phyloP scores from a whole-genome alignment of 2,888 invertebrate genomes.

The Monoplex corrugatus region DNA sequence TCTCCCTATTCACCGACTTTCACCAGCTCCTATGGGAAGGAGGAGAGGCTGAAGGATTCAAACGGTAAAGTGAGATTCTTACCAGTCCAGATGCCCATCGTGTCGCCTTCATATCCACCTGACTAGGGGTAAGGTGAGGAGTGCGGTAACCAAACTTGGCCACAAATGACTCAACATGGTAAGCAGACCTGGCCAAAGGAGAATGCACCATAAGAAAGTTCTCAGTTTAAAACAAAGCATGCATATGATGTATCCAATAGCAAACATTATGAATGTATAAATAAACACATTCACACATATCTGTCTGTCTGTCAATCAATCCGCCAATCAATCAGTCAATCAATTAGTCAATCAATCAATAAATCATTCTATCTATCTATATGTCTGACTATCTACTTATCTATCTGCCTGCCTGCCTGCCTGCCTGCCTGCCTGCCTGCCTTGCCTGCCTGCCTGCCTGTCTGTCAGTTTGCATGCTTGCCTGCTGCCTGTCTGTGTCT shows the following conservation, averaged over 20 bases:
- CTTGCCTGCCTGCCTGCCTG: no score
- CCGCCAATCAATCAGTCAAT: no score
- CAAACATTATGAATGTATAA: no score
- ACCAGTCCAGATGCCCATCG: conserved; percentile 91
- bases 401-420: no score
- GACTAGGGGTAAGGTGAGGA: conserved; percentile 92
- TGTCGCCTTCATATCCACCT: conserved; percentile 91
- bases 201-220: background rate
- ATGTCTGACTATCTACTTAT: no score
- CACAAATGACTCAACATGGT: conserved; percentile 94
- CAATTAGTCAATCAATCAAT: no score
- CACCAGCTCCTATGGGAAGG: background rate
- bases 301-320: no score
- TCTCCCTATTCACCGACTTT: background rate
- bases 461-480: no score
- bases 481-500: no score
- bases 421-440: no score
- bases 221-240: background rate
- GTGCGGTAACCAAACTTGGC: conserved; percentile 90
- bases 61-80: conserved; percentile 65
- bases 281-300: background rate
- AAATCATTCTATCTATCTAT: no score
- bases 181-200: conserved; percentile 88
- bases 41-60: background rate
- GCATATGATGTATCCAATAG: no score